These are phyloP conservation scores for Rhynchonema sp. DNA, from an alignment of 2,888 invertebrate species.

Conservation along the genomic window DNA sequence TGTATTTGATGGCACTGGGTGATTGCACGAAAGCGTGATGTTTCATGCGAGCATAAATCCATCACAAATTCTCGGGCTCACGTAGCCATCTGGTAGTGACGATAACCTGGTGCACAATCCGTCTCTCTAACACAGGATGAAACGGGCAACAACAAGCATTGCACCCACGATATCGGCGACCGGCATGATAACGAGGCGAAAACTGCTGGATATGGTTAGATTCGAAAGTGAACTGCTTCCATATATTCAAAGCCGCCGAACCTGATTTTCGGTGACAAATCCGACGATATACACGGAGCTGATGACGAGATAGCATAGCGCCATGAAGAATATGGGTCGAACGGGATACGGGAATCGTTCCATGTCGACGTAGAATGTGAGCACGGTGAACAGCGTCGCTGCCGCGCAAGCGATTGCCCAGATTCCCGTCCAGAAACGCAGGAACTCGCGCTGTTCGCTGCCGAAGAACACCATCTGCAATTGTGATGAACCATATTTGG, in stretches of 20 bases:
- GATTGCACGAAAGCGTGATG: too few relatives aligned
- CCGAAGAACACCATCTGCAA: constrained; percentile 15
- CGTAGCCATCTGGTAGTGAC: too few relatives aligned
- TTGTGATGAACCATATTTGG: too few relatives aligned
- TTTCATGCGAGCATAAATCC: too few relatives aligned
- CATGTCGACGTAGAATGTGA: constrained; percentile 89
- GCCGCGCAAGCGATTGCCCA: constrained; percentile 90
- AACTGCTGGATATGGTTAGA: constrained; percentile 5
- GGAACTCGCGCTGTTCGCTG: constrained; percentile 13
- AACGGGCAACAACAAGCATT: too few relatives aligned
- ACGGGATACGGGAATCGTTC: constrained; percentile 64
- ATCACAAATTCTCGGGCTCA: too few relatives aligned
- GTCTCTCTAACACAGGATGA: too few relatives aligned
- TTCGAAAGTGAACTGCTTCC: too few relatives aligned
- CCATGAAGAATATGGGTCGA: constrained; percentile 86
- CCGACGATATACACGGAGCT: constrained; percentile 67
- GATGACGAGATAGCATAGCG: constrained; percentile 84
- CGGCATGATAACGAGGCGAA: constrained; percentile 12
- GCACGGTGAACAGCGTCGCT: constrained; percentile 83
- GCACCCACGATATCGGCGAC: background rate
- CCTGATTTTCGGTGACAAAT: constrained; percentile 11
- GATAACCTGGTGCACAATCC: too few relatives aligned
- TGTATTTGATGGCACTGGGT: too few relatives aligned
- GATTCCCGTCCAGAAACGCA: constrained; percentile 58
- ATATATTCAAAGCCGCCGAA: too few relatives aligned